phyloP scores from a whole-genome alignment of 2,888 invertebrate species.

The Bimastos eiseni region DNA sequence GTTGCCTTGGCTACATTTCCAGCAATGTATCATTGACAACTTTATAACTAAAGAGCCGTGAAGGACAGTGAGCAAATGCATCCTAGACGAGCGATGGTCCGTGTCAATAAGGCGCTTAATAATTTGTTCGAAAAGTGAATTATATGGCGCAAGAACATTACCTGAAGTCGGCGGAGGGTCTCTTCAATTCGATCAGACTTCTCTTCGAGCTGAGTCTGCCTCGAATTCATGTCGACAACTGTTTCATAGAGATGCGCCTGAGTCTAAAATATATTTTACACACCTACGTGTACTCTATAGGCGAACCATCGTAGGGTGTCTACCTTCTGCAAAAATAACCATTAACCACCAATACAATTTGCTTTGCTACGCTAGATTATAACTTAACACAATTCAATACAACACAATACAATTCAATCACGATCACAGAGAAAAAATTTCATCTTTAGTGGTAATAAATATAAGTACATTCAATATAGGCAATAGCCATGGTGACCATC shows the following conservation, averaged over 20 bases:
- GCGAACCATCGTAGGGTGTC: too few species aligned
- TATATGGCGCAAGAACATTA: conserved; percentile 37
- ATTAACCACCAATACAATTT: too few species aligned
- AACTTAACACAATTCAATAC: not conserved
- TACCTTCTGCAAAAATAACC: too few species aligned
- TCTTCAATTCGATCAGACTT: conserved; percentile 89
- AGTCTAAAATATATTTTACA: conserved; percentile 72
- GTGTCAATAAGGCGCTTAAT: not conserved
- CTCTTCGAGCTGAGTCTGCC: conserved; percentile 91
- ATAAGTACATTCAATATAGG: too few species aligned
- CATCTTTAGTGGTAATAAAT: too few species aligned
- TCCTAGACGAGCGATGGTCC: too few species aligned
- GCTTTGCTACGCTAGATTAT: too few species aligned
- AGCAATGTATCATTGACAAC: not conserved
- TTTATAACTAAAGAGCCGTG: not conserved
- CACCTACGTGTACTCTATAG: too few species aligned
- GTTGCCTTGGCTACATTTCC: not conserved
- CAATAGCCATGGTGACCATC: too few species aligned
- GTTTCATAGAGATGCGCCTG: conserved; percentile 97
- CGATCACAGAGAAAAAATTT: not conserved
- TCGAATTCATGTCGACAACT: conserved; percentile 92
- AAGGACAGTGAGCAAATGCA: not conserved
- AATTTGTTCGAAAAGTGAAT: not conserved
- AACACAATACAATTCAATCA: not conserved
- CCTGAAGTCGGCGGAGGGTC: conserved; percentile 80